Evolutionary conservation across 2,888 invertebrate genomes (phyloP).

Genomic region (Erannis defoliaria): DNA sequence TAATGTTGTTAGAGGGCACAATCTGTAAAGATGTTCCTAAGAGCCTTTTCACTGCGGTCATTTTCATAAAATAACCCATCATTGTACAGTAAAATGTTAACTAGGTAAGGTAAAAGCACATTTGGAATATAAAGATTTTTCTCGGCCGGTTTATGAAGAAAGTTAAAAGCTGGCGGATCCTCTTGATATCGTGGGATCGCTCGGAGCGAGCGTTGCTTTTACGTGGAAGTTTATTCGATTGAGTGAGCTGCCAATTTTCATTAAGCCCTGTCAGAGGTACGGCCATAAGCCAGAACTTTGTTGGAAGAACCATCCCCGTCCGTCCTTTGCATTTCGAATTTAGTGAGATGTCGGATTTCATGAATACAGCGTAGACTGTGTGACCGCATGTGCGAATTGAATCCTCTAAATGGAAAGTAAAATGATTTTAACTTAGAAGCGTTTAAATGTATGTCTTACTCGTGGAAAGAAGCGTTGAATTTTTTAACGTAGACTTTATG

Average conservation of each 20-base stretch:
- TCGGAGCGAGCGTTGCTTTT: conserved; percentile 40
- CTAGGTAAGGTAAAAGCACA: conserved; percentile 27
- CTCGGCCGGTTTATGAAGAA: conserved; percentile 26
- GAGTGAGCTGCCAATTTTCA: conserved; percentile 82
- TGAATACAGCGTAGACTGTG: conserved; percentile 61
- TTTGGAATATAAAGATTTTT: conserved; percentile 26
- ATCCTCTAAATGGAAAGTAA: conserved; percentile 44
- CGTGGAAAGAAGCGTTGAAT: too few relatives aligned
- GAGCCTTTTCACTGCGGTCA: conserved; percentile 17
- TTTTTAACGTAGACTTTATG: too few relatives aligned
- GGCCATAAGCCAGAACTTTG: conserved; percentile 69
- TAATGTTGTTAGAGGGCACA: conserved; percentile 24
- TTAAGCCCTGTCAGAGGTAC: conserved; percentile 69
- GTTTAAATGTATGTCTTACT: too few relatives aligned
- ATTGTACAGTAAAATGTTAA: conserved; percentile 31
- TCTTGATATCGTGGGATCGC: conserved; percentile 29
- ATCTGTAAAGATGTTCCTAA: conserved; percentile 27
- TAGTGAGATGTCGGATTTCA: conserved; percentile 65
- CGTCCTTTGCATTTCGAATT: conserved; percentile 71
- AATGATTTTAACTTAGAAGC: conserved; percentile 45
- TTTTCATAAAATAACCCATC: conserved; percentile 26
- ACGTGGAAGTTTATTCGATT: conserved; percentile 67
- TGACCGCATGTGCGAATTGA: conserved; percentile 25
- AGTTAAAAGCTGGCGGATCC: conserved; percentile 29
- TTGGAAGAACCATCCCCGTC: conserved; percentile 57